Conservation (phyloP, 2,797 vertebrate species). For the Sebastes vulpes region DNA sequence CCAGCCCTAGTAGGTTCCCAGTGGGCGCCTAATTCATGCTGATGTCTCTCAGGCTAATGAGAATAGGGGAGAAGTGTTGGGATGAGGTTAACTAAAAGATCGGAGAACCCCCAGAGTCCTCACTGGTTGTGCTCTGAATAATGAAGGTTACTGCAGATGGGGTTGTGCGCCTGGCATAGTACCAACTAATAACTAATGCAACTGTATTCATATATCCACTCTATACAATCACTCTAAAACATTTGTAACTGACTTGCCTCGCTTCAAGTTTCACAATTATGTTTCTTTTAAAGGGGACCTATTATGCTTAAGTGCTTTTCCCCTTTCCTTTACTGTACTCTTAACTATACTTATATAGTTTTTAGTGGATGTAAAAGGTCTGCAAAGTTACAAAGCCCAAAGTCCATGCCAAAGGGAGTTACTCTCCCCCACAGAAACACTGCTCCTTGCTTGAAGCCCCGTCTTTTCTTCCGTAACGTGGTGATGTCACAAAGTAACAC, state of each 20-base stretch:
- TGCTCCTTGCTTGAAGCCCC: too few species aligned
- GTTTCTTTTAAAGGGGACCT: too few species aligned
- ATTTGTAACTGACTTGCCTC: neutral
- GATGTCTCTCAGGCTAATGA: slow-evolving; percentile 42
- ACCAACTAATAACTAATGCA: slow-evolving; percentile 45
- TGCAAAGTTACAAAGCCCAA: too few species aligned
- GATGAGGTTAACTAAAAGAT: slow-evolving; percentile 59
- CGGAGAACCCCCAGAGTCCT: slow-evolving; percentile 52
- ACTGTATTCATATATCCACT: slow-evolving; percentile 15
- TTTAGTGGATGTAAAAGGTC: too few species aligned
- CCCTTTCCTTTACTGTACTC: too few species aligned
- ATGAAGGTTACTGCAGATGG: slow-evolving; percentile 19
- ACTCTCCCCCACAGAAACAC: too few species aligned
- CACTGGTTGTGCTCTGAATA: slow-evolving; percentile 52
- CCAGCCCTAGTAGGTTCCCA: neutral
- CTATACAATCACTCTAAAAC: neutral
- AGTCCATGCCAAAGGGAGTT: too few species aligned
- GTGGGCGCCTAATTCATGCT: neutral
- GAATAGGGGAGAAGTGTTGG: slow-evolving; percentile 23
- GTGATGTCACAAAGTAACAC: too few species aligned
- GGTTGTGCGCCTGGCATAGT: neutral
- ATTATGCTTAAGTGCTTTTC: too few species aligned
- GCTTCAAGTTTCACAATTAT: too few species aligned
- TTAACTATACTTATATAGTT: too few species aligned
- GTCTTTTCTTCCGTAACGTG: too few species aligned